These are phyloP conservation scores for Eidolon helvum DNA, from an alignment of 2,113 vertebrate species.

Conservation along the genomic window DNA sequence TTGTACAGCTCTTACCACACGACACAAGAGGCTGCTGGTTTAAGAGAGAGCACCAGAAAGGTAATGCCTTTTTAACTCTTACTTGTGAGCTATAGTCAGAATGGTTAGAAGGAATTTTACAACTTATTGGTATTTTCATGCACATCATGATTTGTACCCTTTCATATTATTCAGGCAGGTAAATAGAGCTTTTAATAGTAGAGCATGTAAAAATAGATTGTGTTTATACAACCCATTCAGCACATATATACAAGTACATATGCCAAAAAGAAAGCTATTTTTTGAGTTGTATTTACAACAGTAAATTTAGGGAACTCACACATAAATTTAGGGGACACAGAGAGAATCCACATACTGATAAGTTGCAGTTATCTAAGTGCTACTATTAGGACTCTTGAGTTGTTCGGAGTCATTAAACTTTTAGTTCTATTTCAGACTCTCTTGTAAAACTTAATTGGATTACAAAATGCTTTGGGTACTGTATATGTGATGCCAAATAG, in stretches of 20 bases:
- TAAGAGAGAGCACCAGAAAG: conserved; percentile 80
- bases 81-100: conserved; percentile 70
- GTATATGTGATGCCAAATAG: conserved; percentile 76
- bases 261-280: conserved; percentile 65
- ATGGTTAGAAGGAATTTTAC: conserved; percentile 60
- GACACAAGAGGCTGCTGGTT: conserved; percentile 80
- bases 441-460: conserved; percentile 80
- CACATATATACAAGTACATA: conserved; percentile 52
- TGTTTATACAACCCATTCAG: conserved; percentile 60
- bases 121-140: conserved; percentile 71
- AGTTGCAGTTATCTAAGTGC: conserved; percentile 51
- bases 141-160: conserved; percentile 44
- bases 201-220: conserved; percentile 69
- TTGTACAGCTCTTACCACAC: conserved; percentile 82
- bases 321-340: not conserved
- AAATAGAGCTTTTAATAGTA: conserved; percentile 62
- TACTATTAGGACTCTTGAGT: conserved; percentile 52
- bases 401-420: conserved; percentile 82
- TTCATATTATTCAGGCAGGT: conserved; percentile 44
- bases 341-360: conserved; percentile 57
- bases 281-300: conserved; percentile 63
- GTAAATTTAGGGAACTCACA: conserved; percentile 63
- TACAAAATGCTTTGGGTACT: conserved; percentile 77
- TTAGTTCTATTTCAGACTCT: conserved; percentile 81
- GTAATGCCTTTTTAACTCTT: conserved; percentile 82